phyloP scores from a whole-genome alignment of 2,797 vertebrate genomes.

The Margarornis squamiger region DNA sequence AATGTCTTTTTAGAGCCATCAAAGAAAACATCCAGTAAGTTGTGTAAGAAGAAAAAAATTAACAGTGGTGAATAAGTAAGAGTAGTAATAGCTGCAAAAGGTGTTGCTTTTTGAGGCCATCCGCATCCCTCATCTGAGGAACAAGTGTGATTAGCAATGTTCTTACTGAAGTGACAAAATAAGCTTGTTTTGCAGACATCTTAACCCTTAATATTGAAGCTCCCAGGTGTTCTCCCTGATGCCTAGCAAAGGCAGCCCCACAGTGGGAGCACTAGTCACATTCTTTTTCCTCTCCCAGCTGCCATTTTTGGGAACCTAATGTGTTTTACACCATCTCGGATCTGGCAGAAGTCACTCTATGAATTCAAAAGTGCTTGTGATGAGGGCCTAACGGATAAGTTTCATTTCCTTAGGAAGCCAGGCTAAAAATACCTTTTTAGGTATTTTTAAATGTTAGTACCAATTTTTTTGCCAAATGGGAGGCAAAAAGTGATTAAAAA shows the following conservation, averaged over 20 bases:
- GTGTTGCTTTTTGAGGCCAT: neutral
- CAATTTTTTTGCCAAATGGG: neutral
- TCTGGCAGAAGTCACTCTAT: slow-evolving; percentile 35
- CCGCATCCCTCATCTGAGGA: neutral
- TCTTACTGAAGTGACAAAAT: neutral
- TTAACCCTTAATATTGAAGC: neutral
- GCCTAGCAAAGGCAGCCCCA: neutral
- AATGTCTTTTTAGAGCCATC: neutral
- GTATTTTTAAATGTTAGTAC: neutral
- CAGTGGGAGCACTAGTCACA: neutral
- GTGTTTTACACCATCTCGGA: neutral
- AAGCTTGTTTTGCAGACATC: neutral
- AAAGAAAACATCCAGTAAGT: neutral
- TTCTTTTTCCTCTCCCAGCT: neutral
- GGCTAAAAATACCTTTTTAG: slow-evolving; percentile 56
- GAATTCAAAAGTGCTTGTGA: slow-evolving; percentile 53
- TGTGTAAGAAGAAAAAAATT: neutral
- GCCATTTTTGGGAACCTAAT: neutral
- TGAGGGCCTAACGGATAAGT: slow-evolving; percentile 51
- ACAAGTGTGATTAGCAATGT: neutral
- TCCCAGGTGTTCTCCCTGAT: neutral
- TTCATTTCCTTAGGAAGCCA: slow-evolving; percentile 67
- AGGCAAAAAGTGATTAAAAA: neutral
- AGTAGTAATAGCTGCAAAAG: neutral
- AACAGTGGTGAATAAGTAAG: neutral